Evolutionary conservation across 1,140 invertebrate species (phyloP), one percentile per base, ranked within the genome.

Genomic region (Drosophila ambigua): DNA sequence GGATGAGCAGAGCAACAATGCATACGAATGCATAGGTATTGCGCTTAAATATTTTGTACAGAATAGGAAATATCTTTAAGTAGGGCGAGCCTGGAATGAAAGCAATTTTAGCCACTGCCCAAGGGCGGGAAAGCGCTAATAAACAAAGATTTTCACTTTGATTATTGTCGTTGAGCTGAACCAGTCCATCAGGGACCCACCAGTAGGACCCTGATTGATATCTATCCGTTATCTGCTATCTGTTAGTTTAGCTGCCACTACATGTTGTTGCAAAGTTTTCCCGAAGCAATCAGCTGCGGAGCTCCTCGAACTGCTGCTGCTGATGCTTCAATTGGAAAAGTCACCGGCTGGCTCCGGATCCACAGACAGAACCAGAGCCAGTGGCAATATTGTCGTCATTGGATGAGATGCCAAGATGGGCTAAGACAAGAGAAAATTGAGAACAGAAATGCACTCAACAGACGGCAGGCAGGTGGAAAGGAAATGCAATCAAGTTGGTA

Each of bases 291-390:
- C 80, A 83, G 51, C 75, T 57, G 51, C 15, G 49, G 15, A 31
- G 48, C 43, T 26, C 53, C 44, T 66, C 59, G n/a, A 55, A 58
- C 78, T 62, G 48, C 66, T 55, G 26, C 26, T 54, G 66, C 68
- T 69, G 66, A 68, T 65, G 75, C 62, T 74, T 79, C 79, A 82
- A 79, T 82, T 83, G 69, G 79, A 83, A 81, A 82, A 82, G 79
- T 83, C 79, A 81, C 73, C 74, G 78, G 67, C 79, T 77, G 76
- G 51, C 54, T 81, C 66, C 78, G 65, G 68, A 77, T 78, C 62
- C 74, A 73, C 48, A 24, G 61, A 71, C 79, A 75, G 31, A 9
- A 7, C 35, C 35, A 68, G 73, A 74, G 79, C 73, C 75, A 78
- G 55, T 23, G 61, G 79, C 79, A 75, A 75, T 75, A 79, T 74